Evolutionary conservation across 2,113 vertebrate species (phyloP).

Genomic region (Siniperca chuatsi): DNA sequence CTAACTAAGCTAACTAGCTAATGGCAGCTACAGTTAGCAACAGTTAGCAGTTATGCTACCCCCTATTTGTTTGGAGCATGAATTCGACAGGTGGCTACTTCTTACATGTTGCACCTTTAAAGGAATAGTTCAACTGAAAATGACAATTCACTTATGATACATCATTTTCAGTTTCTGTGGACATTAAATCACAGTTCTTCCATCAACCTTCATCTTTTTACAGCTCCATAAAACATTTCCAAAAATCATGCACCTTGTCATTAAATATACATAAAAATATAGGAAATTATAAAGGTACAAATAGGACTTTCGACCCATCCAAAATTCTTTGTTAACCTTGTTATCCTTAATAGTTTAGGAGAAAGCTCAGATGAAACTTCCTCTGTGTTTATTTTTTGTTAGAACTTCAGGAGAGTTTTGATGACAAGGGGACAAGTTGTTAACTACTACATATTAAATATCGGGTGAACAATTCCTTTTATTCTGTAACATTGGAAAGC

Average conservation of each 20-base stretch:
- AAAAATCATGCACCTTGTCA: neutral
- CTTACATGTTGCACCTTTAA: too few species aligned
- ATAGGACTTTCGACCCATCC: neutral
- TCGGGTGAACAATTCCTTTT: constrained; percentile 28
- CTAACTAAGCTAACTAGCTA: too few species aligned
- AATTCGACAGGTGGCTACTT: too few species aligned
- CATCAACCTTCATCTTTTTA: neutral
- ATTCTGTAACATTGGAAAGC: constrained; percentile 39
- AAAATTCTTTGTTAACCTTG: neutral
- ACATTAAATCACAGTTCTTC: neutral
- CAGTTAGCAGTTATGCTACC: too few species aligned
- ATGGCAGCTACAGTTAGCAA: too few species aligned
- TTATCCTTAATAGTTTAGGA: neutral
- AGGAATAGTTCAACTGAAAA: neutral
- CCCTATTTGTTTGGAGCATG: too few species aligned
- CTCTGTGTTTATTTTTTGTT: constrained; percentile 9
- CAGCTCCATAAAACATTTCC: neutral
- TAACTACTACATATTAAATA: constrained; percentile 38
- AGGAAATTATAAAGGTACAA: neutral
- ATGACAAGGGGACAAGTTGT: constrained; percentile 17
- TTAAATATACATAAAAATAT: neutral
- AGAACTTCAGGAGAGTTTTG: neutral
- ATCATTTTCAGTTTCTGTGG: neutral
- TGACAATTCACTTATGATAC: constrained; percentile 1
- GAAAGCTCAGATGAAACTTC: neutral